Percentiles rank a stretch among this genome's conserved stretches.
Conservation (phyloP, 2,113 vertebrate genomes). For the Pangasianodon gigas region DNA sequence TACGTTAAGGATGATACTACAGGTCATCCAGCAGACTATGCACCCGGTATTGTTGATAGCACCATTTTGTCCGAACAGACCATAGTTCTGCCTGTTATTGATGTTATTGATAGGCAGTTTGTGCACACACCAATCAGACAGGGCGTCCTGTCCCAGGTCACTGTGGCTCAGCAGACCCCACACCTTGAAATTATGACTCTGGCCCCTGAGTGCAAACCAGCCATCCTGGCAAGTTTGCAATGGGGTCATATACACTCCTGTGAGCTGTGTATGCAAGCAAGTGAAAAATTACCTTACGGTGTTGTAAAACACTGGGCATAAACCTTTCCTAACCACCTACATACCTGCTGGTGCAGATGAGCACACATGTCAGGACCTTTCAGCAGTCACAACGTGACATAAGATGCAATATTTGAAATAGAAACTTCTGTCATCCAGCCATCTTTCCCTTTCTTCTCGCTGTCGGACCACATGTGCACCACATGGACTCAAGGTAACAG, state of each 20-base stretch:
- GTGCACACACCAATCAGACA: background rate
- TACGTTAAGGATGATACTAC: background rate
- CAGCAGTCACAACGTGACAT: background rate
- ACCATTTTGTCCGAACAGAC: background rate
- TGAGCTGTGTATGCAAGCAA: background rate
- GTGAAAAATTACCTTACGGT: background rate
- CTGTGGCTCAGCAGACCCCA: background rate
- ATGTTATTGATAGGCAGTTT: background rate
- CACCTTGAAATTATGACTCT: conserved; percentile 1
- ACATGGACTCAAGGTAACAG: background rate
- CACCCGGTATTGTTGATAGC: background rate
- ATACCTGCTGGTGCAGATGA: background rate
- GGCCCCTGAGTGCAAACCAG: background rate
- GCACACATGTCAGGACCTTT: background rate
- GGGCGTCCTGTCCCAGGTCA: background rate
- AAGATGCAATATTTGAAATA: background rate
- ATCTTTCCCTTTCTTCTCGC: background rate
- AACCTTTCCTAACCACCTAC: background rate
- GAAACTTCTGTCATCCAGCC: background rate
- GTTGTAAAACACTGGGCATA: background rate
- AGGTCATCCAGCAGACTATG: background rate
- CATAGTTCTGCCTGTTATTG: background rate
- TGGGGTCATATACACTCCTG: background rate
- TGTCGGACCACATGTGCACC: background rate
- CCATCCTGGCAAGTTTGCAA: background rate